Evolutionary conservation across 1,140 invertebrate species (phyloP).

Genomic region (Drosophila carrolli): DNA sequence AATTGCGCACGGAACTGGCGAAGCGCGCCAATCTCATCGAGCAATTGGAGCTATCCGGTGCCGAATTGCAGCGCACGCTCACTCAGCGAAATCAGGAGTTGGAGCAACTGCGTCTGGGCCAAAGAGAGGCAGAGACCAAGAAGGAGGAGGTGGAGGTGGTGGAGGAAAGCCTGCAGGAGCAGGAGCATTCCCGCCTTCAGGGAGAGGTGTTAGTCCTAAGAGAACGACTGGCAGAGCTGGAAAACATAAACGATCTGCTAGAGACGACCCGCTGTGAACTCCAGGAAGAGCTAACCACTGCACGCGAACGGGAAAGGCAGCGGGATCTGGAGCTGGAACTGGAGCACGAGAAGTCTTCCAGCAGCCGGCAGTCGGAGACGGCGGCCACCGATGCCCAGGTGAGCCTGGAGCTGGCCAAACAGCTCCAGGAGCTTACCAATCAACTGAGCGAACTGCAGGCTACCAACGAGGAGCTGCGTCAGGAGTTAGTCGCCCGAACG

Average conservation of each 20-base stretch:
- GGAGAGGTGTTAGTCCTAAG: conserved; percentile 34
- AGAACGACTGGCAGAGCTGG: conserved; percentile 49
- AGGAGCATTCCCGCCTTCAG: conserved; percentile 47
- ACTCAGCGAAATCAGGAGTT: conserved; percentile 38
- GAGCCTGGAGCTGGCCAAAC: conserved; percentile 75
- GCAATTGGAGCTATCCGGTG: conserved; percentile 49
- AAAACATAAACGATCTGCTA: conserved; percentile 56
- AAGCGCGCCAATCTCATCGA: conserved; percentile 46
- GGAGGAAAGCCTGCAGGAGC: conserved; percentile 28
- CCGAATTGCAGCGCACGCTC: conserved; percentile 29
- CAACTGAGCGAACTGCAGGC: conserved; percentile 47
- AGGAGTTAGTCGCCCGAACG: conserved; percentile 7
- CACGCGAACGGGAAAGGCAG: conserved; percentile 87
- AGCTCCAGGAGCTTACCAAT: conserved; percentile 70
- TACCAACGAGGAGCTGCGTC: conserved; percentile 38
- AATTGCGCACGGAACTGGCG: conserved; percentile 49
- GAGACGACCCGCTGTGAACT: conserved; percentile 72
- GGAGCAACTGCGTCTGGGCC: conserved; percentile 18
- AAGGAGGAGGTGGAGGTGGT: not conserved
- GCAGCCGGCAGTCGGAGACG: conserved; percentile 78
- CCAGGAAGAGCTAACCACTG: conserved; percentile 53
- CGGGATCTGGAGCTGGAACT: conserved; percentile 87
- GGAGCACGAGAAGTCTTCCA: conserved; percentile 90
- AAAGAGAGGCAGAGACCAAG: not conserved
- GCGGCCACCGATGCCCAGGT: conserved; percentile 61